Conservation (phyloP, 2,113 vertebrate genomes). For the Hiodon alosoides region DNA sequence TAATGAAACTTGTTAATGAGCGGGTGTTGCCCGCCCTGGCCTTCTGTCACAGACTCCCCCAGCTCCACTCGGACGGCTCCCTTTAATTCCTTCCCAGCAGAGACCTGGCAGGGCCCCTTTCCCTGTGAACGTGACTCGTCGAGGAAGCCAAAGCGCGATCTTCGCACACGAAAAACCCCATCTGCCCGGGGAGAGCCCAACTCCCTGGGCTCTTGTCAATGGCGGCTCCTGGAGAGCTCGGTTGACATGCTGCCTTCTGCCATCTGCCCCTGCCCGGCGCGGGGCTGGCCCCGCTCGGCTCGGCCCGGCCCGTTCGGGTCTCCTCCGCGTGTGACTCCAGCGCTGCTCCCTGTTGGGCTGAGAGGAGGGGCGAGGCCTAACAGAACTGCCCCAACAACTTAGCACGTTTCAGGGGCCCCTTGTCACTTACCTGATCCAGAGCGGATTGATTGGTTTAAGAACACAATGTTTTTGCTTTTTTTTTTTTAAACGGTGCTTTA, state of each 20-base stretch:
- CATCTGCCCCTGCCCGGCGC: constrained; percentile 35
- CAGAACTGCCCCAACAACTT: neutral
- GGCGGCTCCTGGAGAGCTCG: constrained; percentile 38
- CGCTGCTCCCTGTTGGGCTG: no score
- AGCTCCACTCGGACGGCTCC: constrained; percentile 10
- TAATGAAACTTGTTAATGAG: constrained; percentile 39
- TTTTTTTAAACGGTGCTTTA: no score
- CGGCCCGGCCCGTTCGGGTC: neutral
- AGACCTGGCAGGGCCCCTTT: constrained; percentile 9
- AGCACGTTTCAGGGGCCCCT: no score
- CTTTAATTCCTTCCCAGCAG: constrained; percentile 14
- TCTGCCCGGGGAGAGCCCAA: constrained; percentile 36
- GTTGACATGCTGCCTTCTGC: constrained; percentile 38
- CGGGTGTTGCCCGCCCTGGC: constrained; percentile 28
- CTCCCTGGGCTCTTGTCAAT: constrained; percentile 37
- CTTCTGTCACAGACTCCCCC: constrained; percentile 28
- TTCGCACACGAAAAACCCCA: constrained; percentile 35
- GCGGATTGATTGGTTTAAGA: no score
- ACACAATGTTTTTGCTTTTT: no score
- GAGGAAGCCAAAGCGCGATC: neutral
- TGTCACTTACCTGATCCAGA: no score
- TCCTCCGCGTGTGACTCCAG: no score
- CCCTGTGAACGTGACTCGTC: neutral
- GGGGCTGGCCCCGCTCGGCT: constrained; percentile 21
- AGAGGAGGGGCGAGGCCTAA: no score